Base-by-base conservation (phyloP, 2,888 invertebrate genomes). In the Dusona sp. region DNA sequence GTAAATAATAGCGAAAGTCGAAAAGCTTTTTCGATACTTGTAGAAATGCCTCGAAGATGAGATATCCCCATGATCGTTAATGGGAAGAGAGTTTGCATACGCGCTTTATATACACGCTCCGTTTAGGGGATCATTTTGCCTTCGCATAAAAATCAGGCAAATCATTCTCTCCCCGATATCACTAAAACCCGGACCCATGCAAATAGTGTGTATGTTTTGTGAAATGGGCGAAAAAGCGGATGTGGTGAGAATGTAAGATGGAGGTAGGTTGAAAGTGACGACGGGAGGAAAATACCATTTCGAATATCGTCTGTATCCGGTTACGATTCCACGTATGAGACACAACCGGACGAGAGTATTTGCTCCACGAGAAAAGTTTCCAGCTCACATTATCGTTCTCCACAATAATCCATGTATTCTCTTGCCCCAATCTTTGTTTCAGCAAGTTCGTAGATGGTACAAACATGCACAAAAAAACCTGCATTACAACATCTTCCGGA, bases 1-100 rank as follows among this genome's bases (percentile, higher is more conserved):
- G 25, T 68, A 33, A 16, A 82, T 79, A 85, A 70, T 74, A 78
- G 16, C 78, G 51, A 75, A 75, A 90, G 90, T 91, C 89, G 90
- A 91, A 88, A 91, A 91, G 89, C 91, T 90, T 88, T 90, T 90
- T 90, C 90, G 91, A 88, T 89, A 88, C 88, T 90, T 90, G 88
- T 91, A 91, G 90, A 86, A 91, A 89, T 88, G 86, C 87, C 79
- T 19, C 38, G 64, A 87, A 91, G 3, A 91, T 91, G 91, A 91
- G 87, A 87, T 91, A 89, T 89, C 88, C 81, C 83, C 79, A 57
- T 82, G 61, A 36, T 85, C 85, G 80, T 70, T 80, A 61, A 42
- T 75, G 70, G 83, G 29, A 36, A 38, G 64, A 73, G 78, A 74
- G 38, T 68, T 33, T 57, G 79, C 72, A 74, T 65, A 64, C 61